Base-by-base conservation (phyloP, 2,888 invertebrate genomes). In the Drosophila emarginata region DNA sequence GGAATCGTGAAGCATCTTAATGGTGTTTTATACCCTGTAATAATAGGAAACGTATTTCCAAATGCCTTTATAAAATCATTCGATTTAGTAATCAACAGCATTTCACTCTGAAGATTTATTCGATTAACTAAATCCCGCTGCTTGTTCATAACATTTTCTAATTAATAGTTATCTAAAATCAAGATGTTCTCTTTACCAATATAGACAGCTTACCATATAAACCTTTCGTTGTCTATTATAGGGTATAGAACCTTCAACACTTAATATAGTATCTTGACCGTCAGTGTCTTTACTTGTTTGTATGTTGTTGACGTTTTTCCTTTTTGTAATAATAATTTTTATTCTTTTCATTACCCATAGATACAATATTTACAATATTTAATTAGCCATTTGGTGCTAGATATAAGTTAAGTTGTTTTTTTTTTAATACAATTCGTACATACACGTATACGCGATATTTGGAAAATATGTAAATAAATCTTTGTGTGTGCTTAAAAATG, bases 301-400 rank as follows among this genome's bases (percentile, higher is more conserved):
- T 28, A 36, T 18, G 54, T 37, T 39, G 11, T 37, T 28, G 5
- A 28, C 15, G 14, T 51, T 40, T 54, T 71, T 54, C 54, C 15
- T 64, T 58, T 64, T 57, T 52, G 61, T 62, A 74, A 67, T 72
- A 65, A 56, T 62, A 61, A 71, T 69, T 71, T 70, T 72, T 26
- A 39, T 32, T 52, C 67, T 54, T 37, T 59, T 67, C 58, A 68
- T 74, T 74, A 74, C 64, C 80, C 11, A 45, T 45, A 45, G 18
- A 62, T 79, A 76, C 79, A 79, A 57, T 80, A 80, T 81, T 85
- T 81, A 81, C 87, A 81, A 82, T 87, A 87, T 67, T 77, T 71
- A 76, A 65, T 72, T 78, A 75, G 72, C 78, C 61, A 74, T 67
- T 75, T 77, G 77, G 77, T 77, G 81, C 72, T 77, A 79, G 18